Evolutionary conservation across 2,888 invertebrate genomes (phyloP).

Genomic region (Prosapia bicincta): DNA sequence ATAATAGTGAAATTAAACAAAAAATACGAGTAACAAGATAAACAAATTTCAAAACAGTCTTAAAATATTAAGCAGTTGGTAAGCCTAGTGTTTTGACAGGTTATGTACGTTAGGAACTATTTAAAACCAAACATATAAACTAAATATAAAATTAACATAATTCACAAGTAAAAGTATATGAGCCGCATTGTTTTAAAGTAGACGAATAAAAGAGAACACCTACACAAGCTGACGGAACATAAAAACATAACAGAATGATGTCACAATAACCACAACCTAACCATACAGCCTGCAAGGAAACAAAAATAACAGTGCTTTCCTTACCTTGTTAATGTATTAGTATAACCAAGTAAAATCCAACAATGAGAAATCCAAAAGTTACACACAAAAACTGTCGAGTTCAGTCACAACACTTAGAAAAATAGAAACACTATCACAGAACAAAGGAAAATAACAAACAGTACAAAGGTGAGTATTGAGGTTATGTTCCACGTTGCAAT

Average conservation of each 20-base stretch:
- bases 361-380: neutral
- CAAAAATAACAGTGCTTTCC: neutral
- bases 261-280: neutral
- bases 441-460: neutral
- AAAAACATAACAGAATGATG: neutral
- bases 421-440: neutral
- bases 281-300: neutral
- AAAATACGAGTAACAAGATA: too few relatives aligned
- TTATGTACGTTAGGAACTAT: too few relatives aligned
- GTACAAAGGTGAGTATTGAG: neutral
- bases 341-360: neutral
- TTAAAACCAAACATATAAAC: too few relatives aligned
- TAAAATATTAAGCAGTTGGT: too few relatives aligned
- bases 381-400: neutral
- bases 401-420: conserved; percentile 2
- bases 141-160: too few relatives aligned
- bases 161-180: too few relatives aligned
- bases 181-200: too few relatives aligned
- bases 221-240: neutral
- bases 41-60: too few relatives aligned
- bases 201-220: neutral
- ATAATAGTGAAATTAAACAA: too few relatives aligned
- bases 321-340: neutral
- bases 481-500: neutral
- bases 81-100: too few relatives aligned